Percentiles rank a stretch among this genome's conserved stretches.
phyloP scores from a whole-genome alignment of 1,140 invertebrate species.

The Leptinotarsa defecta region DNA sequence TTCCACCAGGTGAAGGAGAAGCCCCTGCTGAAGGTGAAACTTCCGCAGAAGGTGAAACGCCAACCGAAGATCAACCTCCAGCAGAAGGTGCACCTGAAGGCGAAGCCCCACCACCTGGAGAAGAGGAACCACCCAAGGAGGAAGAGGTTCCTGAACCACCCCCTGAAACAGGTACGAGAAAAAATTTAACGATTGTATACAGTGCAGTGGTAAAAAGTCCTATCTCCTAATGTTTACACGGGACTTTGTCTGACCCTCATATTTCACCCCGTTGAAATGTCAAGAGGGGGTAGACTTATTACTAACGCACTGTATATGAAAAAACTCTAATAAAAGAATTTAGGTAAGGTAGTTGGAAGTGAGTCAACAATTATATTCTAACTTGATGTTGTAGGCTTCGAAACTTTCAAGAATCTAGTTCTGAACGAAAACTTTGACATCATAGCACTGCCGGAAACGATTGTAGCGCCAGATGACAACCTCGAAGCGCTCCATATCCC shows the following conservation, averaged over 20 bases:
- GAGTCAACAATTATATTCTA: too few species aligned
- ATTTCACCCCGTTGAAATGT: too few species aligned
- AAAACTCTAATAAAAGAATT: too few species aligned
- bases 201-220: too few species aligned
- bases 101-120: slow-evolving; percentile 47
- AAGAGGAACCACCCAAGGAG: slow-evolving; percentile 36
- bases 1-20: slow-evolving; percentile 24
- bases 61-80: slow-evolving; percentile 49
- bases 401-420: slow-evolving; percentile 47
- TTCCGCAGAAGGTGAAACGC: slow-evolving; percentile 39
- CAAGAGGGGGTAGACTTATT: too few species aligned
- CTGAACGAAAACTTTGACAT: slow-evolving; percentile 47
- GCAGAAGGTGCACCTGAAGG: slow-evolving; percentile 55
- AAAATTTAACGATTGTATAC: background rate
- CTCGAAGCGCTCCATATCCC: slow-evolving; percentile 44
- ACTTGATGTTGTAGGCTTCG: slow-evolving; percentile 36
- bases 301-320: too few species aligned
- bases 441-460: slow-evolving; percentile 44
- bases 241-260: too few species aligned
- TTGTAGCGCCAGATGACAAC: slow-evolving; percentile 43
- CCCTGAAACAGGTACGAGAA: slow-evolving; percentile 19
- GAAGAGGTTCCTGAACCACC: slow-evolving; percentile 22
- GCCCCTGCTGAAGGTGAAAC: slow-evolving; percentile 29
- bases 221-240: too few species aligned
- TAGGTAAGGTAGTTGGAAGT: too few species aligned